Evolutionary conservation across 2,888 invertebrate genomes (phyloP).

Genomic region (Melangyna quadrimaculata): DNA sequence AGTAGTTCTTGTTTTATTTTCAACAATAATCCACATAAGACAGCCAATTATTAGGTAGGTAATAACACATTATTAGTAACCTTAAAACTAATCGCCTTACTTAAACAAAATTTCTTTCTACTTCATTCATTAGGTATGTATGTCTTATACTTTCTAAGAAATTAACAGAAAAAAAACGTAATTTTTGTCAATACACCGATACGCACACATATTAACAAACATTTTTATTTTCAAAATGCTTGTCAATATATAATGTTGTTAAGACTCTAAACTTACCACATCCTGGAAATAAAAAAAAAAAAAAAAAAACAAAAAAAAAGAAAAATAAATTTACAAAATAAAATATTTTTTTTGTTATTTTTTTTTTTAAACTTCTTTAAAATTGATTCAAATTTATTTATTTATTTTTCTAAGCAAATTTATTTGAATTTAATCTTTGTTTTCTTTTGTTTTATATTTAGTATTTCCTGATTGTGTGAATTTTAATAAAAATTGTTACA

Average conservation of each 20-base stretch:
- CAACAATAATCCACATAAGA: slow-evolving; percentile 33
- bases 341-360: slow-evolving; percentile 61
- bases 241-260: slow-evolving; percentile 39
- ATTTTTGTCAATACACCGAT: slow-evolving; percentile 23
- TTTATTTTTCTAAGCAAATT: slow-evolving; percentile 10
- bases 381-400: not conserved
- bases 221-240: slow-evolving; percentile 52
- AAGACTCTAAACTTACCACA: slow-evolving; percentile 79
- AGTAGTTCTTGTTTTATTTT: not conserved
- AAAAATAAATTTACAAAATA: slow-evolving; percentile 74
- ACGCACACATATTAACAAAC: slow-evolving; percentile 35
- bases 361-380: slow-evolving; percentile 30
- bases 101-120: slow-evolving; percentile 11
- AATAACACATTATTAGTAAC: not conserved
- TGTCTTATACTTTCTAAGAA: slow-evolving; percentile 18
- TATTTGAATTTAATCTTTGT: slow-evolving; percentile 21
- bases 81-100: slow-evolving; percentile 55
- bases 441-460: slow-evolving; percentile 41
- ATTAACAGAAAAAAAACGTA: slow-evolving; percentile 37
- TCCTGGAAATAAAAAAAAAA: slow-evolving; percentile 81
- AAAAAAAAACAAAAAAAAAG: slow-evolving; percentile 77
- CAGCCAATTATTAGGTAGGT: slow-evolving; percentile 33
- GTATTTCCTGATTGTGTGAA: slow-evolving; percentile 42
- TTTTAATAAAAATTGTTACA: slow-evolving; percentile 57
- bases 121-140: slow-evolving; percentile 21